phyloP scores from a whole-genome alignment of 2,797 vertebrate genomes.

The Myiotriccus ornatus region DNA sequence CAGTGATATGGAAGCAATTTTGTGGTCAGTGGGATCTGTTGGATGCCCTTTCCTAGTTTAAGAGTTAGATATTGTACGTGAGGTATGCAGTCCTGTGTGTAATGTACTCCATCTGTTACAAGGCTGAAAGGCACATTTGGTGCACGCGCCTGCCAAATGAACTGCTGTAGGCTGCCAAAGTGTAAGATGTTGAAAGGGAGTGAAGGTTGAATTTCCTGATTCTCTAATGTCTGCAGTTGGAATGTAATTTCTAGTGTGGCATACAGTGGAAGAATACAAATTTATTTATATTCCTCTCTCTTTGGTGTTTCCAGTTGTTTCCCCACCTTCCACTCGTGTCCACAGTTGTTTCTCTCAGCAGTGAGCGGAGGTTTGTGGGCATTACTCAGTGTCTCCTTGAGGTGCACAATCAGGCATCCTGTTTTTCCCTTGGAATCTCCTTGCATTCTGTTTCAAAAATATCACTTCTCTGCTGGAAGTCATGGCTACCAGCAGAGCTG shows the following conservation, averaged over 20 bases:
- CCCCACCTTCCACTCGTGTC: not conserved
- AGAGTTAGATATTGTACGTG: conserved; percentile 35
- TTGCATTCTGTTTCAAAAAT: conserved; percentile 30
- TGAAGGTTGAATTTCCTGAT: conserved; percentile 43
- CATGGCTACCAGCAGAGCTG: not conserved
- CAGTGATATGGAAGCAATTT: not conserved
- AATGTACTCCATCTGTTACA: conserved; percentile 64
- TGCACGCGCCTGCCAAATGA: conserved; percentile 57
- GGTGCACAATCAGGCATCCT: conserved; percentile 30
- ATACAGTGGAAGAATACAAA: not conserved
- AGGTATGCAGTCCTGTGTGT: conserved; percentile 36
- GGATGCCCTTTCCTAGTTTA: conserved; percentile 33
- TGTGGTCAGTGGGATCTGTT: conserved; percentile 9
- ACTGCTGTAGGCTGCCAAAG: conserved; percentile 59
- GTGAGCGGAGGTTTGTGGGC: not conserved
- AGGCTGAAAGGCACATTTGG: conserved; percentile 67
- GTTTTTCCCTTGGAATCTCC: conserved; percentile 47
- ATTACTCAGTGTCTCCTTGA: conserved; percentile 39
- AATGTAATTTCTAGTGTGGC: not conserved
- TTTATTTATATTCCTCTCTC: not conserved
- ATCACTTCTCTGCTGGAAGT: conserved; percentile 21
- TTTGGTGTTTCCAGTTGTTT: not conserved
- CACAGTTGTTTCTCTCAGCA: conserved; percentile 16
- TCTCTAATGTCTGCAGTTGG: not conserved
- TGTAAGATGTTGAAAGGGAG: conserved; percentile 33